These are phyloP conservation scores for Ailurus styani DNA, from an alignment of 2,113 vertebrate species.

Conservation along the genomic window DNA sequence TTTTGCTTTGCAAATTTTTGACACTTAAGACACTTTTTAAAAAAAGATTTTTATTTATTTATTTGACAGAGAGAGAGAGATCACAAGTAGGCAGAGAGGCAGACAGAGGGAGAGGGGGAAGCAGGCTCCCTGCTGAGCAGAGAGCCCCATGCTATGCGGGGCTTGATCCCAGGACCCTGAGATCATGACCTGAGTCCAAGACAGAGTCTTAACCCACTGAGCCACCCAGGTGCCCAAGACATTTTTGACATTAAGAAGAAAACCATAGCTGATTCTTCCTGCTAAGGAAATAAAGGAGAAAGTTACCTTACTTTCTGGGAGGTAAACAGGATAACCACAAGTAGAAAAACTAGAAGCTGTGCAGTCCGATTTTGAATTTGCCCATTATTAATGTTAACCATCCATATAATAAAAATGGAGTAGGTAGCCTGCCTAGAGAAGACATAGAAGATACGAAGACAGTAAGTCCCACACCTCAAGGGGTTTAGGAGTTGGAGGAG, in stretches of 20 bases:
- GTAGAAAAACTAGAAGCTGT: neutral
- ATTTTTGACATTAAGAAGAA: neutral
- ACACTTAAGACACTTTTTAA: no score
- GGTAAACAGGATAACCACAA: neutral
- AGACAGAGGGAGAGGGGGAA: no score
- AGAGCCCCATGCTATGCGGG: no score
- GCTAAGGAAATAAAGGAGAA: neutral
- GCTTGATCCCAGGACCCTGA: no score
- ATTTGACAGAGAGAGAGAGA: no score
- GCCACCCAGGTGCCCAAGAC: no score
- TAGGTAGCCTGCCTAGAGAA: neutral
- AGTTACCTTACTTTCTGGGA: neutral
- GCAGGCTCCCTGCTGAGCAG: no score
- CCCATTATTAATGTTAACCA: neutral
- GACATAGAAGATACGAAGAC: neutral
- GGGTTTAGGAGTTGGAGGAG: neutral
- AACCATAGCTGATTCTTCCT: neutral
- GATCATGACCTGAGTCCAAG: no score
- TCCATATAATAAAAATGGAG: neutral
- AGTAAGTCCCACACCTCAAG: neutral
- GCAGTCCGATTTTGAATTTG: neutral
- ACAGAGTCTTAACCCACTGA: no score
- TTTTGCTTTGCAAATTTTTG: no score
- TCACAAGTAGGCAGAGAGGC: no score
- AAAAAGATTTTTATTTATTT: no score